Base-by-base conservation (phyloP, 1,140 invertebrate species). In the Heliconius himera region DNA sequence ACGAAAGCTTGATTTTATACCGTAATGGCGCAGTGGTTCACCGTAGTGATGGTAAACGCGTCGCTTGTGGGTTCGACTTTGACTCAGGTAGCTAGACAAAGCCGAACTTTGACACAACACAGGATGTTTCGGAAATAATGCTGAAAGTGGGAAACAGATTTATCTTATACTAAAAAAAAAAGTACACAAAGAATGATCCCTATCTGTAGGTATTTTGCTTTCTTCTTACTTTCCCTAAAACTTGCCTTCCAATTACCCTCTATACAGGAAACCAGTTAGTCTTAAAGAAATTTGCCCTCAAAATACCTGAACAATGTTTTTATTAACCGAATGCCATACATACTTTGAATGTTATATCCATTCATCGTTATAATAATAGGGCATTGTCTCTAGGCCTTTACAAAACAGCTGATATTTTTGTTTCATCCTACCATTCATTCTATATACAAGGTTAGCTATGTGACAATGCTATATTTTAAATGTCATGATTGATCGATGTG, bases 321-420 rank as follows among this genome's bases (percentile, higher is more conserved):
- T 66, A 66, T 29, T 2, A 66, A 66, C 11, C 60, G 60, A 66
- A 66, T 66, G 13, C 60, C 60, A 29, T 13, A n/a, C n/a, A 66
- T 66, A 60, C 56, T 60, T 66, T 66, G 26, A 66, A 66, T 26
- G 56, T 60, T 60, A 26, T 60, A 66, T 29, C 11, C 60, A 66
- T 66, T 66, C 60, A 66, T 26, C 60, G 60, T 66, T 66, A 66
- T 66, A 66, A 66, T 66, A 66, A 66, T 66, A 66, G 60, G 26
- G 60, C 13, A 66, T 66, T 66, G 60, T 66, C 60, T 66, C 60
- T 29, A 29, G 26, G 60, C 60, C 60, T 66, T 66, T 66, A 29
- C 60, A 66, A 66, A 66, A 66, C 60, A 66, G 60, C 60, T 66
- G 60, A 66, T 66, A 66, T 66, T 66, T 66, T 66, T 66, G 60